Evolutionary conservation across 1,140 invertebrate genomes (phyloP).

Genomic region (Temnothorax curvispinosus): DNA sequence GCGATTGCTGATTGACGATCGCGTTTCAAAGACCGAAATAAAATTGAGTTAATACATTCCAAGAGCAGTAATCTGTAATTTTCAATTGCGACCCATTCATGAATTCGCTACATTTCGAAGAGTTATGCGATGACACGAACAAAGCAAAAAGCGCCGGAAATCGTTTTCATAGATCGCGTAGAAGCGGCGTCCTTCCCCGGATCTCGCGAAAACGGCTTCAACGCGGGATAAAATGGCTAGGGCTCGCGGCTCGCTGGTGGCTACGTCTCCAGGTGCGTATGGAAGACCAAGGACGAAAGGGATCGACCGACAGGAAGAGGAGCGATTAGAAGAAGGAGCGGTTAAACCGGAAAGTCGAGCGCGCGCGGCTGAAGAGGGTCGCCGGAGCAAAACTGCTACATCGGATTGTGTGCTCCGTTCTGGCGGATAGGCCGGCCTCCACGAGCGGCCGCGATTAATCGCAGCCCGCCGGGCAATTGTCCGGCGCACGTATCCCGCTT

Average conservation of each 20-base stretch:
- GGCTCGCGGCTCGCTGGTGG: constrained; percentile 5
- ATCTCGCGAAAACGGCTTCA: neutral
- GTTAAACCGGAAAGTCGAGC: constrained; percentile 80
- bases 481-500: constrained; percentile 57
- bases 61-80: neutral
- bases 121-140: neutral
- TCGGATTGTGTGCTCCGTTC: constrained; percentile 54
- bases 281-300: constrained; percentile 69
- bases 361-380: constrained; percentile 59
- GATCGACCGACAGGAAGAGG: constrained; percentile 71
- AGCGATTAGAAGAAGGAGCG: constrained; percentile 76
- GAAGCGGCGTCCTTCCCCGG: too few relatives aligned
- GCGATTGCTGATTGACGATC: neutral
- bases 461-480: constrained; percentile 54
- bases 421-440: constrained; percentile 57
- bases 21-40: neutral
- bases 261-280: constrained; percentile 40
- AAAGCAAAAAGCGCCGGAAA: neutral
- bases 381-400: constrained; percentile 63
- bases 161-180: neutral
- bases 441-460: constrained; percentile 51
- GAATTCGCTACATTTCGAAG: neutral
- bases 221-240: neutral
- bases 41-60: neutral
- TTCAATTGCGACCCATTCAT: neutral